These are phyloP conservation scores for Dolichomitus sp. DNA, from an alignment of 2,888 invertebrate genomes.

Conservation along the genomic window DNA sequence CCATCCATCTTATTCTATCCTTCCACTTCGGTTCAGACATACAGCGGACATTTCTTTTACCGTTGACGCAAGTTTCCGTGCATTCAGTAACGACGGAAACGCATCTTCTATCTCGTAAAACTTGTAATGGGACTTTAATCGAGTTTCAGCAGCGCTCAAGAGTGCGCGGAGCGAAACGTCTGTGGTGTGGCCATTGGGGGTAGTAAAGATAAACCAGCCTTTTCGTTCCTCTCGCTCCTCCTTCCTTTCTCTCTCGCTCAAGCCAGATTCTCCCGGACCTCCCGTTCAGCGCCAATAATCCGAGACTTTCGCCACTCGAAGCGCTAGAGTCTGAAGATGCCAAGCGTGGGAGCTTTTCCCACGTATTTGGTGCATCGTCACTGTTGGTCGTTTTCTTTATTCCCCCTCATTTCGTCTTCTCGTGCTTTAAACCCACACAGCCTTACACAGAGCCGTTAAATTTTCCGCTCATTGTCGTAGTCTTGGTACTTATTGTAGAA, in stretches of 20 bases:
- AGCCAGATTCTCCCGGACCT: background rate
- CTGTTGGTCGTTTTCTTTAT: slow-evolving; percentile 17
- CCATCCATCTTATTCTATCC: slow-evolving; percentile 3
- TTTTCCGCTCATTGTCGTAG: background rate
- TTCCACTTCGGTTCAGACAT: background rate
- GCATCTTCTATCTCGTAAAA: slow-evolving; percentile 79
- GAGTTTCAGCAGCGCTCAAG: slow-evolving; percentile 74
- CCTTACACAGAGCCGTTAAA: background rate
- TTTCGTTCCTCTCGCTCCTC: slow-evolving; percentile 22
- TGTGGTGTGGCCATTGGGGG: slow-evolving; percentile 68
- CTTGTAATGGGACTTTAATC: slow-evolving; percentile 83
- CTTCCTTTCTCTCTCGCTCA: background rate
- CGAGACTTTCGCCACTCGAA: slow-evolving; percentile 40
- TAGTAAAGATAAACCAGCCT: slow-evolving; percentile 79
- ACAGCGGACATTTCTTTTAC: background rate
- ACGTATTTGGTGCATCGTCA: slow-evolving; percentile 16
- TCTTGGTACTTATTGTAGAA: background rate
- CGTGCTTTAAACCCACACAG: background rate
- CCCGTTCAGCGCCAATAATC: slow-evolving; percentile 33
- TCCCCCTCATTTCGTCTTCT: background rate
- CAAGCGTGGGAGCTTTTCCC: slow-evolving; percentile 42
- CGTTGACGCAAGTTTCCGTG: slow-evolving; percentile 5
- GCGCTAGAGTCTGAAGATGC: slow-evolving; percentile 14
- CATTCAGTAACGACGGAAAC: slow-evolving; percentile 56
- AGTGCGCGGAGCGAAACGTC: slow-evolving; percentile 74